A percentile compares a stretch with the other conserved stretches of the same genome.
Evolutionary conservation across 2,797 vertebrate genomes (phyloP).

Genomic region (Xenentodon cancila): DNA sequence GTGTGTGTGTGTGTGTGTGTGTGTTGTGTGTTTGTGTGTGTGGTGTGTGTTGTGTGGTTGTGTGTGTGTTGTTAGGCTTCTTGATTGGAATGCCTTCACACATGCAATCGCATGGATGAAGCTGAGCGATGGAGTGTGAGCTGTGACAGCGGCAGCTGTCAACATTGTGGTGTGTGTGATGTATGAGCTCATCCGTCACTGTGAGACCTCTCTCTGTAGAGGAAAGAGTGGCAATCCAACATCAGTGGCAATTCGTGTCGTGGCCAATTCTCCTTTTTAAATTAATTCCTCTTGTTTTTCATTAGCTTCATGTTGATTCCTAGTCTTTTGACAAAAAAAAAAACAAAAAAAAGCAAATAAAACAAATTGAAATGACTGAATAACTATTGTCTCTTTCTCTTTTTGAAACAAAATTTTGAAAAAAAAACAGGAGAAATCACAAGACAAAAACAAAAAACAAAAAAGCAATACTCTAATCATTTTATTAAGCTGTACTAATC

Average conservation of each 20-base stretch:
- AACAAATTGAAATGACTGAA: no score
- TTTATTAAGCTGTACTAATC: no score
- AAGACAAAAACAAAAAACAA: no score
- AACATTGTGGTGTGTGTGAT: conserved; percentile 71
- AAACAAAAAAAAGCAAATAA: neutral
- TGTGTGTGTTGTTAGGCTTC: neutral
- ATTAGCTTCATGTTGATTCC: conserved; percentile 30
- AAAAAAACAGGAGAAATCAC: neutral
- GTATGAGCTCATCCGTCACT: conserved; percentile 74
- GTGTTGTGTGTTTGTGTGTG: no score
- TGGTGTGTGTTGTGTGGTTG: no score
- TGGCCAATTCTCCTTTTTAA: conserved; percentile 39
- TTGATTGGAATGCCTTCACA: conserved; percentile 54
- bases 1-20: no score
- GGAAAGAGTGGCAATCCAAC: conserved; percentile 54
- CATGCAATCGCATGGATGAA: conserved; percentile 70
- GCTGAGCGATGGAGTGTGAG: conserved; percentile 65
- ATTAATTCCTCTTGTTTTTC: conserved; percentile 19
- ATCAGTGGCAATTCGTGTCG: conserved; percentile 46
- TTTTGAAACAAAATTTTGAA: neutral
- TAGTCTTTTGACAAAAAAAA: neutral
- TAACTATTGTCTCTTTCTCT: no score
- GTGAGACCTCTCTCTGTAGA: conserved; percentile 31
- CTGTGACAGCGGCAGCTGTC: conserved; percentile 76
- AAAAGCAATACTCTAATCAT: no score